These are phyloP conservation scores for Ciconia maguari DNA, from an alignment of 2,113 vertebrate species.

Conservation along the genomic window DNA sequence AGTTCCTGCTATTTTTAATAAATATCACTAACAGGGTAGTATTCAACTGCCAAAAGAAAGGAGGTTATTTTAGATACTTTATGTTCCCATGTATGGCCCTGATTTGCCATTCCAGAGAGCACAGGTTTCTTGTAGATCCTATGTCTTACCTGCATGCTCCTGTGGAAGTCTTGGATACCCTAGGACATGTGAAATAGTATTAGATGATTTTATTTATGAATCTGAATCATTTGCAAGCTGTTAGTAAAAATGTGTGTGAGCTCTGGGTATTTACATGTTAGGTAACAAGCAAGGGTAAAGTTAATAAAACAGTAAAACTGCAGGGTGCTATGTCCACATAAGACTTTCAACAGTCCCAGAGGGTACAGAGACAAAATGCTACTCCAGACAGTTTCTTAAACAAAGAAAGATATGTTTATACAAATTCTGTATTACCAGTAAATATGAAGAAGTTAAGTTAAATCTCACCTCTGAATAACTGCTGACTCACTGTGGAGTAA, in stretches of 20 bases:
- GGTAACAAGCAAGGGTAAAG: not conserved
- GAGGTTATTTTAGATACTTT: not conserved
- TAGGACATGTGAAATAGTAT: not conserved
- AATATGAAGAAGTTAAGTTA: not conserved
- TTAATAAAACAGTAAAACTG: not conserved
- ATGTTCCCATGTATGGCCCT: not conserved
- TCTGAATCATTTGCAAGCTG: not conserved
- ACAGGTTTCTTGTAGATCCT: not conserved
- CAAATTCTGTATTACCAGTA: not conserved
- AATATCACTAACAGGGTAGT: not conserved
- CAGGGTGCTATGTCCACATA: not conserved
- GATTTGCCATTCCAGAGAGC: not conserved
- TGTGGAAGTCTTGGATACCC: not conserved
- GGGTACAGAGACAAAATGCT: not conserved
- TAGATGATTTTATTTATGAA: not conserved
- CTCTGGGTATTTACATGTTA: not conserved
- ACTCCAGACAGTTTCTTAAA: not conserved
- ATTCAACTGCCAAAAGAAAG: not conserved
- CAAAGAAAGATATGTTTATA: not conserved
- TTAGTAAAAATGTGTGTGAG: not conserved
- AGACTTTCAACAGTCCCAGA: not conserved
- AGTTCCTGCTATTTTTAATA: not conserved
- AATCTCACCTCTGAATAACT: not conserved
- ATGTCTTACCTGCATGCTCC: not conserved
- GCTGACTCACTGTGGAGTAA: not conserved